Evolutionary conservation across 2,113 vertebrate species (phyloP), one percentile per base, ranked within the genome.

Genomic region (Scolopax mira): DNA sequence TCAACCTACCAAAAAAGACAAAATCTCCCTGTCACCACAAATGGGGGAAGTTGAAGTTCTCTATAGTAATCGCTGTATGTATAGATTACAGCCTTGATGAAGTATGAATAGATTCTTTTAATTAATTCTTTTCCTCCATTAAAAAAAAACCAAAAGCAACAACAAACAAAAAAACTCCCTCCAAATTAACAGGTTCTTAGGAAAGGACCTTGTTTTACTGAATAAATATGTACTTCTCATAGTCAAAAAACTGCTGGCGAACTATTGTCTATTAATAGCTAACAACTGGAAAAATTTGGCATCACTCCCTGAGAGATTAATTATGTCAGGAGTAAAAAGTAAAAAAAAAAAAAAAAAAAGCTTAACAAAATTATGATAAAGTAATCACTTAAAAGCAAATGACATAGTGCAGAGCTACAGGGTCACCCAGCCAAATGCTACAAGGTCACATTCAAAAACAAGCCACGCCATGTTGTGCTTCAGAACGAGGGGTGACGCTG

Each of bases 381-480:
- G 6, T 14, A 77, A 88, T 70, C 18, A 58, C 14, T 39, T 39
- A 31, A 89, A 85, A 27, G 1, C 4, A 64, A 60, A 61, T 13
- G 5, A 5, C 7, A 4, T 14, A 11, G 10, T 55, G 62, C 72
- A 71, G 82, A 85, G 46, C 21, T 35, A 25, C 1, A 67, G 8
- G 28, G 24, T 44, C 52, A 64, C 42, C 27, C 49, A 66, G 49
- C 11, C 67, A 73, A 88, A 55, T 27, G 3, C 30, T 19, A 2
- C 15, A 58, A 58, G 31, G 27, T 70, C 23, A 58, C 24, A 41
- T 31, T 44, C 12, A 41, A 33, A 42, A 9, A 19, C 7, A 41
- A 10, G 18, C 5, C 44, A 41, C 2, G 0, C 1, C 15, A 21
- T 6, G 35, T 3, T 30, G 4, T 24, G 2, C 13, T 58, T 42